Evolutionary conservation across 2,113 vertebrate species (phyloP).

Genomic region (Meriones unguiculatus): DNA sequence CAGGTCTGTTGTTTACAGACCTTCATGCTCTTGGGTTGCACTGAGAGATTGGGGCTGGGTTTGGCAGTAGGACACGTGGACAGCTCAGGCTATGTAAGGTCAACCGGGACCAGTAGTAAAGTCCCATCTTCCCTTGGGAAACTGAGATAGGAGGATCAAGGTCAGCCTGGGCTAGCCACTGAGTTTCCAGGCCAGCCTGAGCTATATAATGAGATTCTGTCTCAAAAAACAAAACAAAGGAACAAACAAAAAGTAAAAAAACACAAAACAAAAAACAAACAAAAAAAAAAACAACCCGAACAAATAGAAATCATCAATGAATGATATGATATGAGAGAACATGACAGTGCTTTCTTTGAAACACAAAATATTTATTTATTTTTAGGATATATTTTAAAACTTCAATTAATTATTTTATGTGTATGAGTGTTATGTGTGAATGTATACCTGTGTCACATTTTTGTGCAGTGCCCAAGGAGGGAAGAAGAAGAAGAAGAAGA

Average conservation of each 20-base stretch:
- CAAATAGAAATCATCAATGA: neutral
- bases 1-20: neutral
- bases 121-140: neutral
- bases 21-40: rapidly evolving
- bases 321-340: neutral
- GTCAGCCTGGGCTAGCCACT: neutral
- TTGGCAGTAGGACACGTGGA: neutral
- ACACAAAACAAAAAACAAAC: neutral
- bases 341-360: neutral
- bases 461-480: neutral
- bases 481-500: neutral
- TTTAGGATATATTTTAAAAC: no score
- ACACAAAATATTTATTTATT: no score
- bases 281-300: no score
- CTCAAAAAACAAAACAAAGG: neutral
- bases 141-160: neutral
- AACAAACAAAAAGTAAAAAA: no score
- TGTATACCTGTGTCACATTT: neutral
- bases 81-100: neutral
- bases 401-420: no score
- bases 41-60: neutral
- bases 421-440: no score
- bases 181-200: neutral
- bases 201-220: neutral
- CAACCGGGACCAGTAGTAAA: neutral